Conservation (phyloP, 1,140 invertebrate genomes). For the Halictus rubicundus region DNA sequence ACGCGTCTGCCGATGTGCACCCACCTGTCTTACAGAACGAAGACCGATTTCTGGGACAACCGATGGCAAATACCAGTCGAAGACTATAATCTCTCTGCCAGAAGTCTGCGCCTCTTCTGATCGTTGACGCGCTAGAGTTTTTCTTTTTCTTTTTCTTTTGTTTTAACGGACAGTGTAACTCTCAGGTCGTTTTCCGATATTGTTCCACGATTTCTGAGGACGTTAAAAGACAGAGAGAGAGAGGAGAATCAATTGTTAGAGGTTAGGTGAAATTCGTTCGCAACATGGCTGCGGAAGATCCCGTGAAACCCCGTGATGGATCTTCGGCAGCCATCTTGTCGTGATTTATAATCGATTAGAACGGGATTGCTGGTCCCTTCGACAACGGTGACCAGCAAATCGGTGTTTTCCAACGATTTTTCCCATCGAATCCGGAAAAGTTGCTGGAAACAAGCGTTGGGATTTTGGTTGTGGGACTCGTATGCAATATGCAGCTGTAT, state of each 20-base stretch:
- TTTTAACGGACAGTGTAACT: conserved; percentile 23
- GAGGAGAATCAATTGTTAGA: conserved; percentile 6
- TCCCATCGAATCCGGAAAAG: not conserved
- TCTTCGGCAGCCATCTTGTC: conserved; percentile 59
- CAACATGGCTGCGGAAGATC: conserved; percentile 60
- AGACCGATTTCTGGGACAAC: conserved; percentile 65
- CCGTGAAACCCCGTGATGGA: conserved; percentile 15
- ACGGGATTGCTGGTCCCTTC: not conserved
- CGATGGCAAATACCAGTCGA: conserved; percentile 74
- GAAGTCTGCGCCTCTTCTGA: conserved; percentile 51
- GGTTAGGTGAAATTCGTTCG: not conserved
- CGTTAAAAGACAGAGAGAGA: not conserved
- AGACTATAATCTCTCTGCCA: conserved; percentile 72
- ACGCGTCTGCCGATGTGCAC: conserved; percentile 83
- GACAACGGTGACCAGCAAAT: not conserved
- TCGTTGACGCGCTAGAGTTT: conserved; percentile 2
- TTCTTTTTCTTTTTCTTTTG: too few relatives aligned
- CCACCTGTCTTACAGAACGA: conserved; percentile 54
- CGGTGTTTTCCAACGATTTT: conserved; percentile 30
- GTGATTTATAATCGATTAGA: conserved; percentile 14
- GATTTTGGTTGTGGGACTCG: conserved; percentile 59
- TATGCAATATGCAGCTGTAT: conserved; percentile 61
- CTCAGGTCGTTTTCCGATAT: conserved; percentile 38
- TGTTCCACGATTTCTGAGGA: not conserved
- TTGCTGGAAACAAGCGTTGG: conserved; percentile 30